phyloP scores from a whole-genome alignment of 1,140 invertebrate genomes.

The Drosophila miranda region DNA sequence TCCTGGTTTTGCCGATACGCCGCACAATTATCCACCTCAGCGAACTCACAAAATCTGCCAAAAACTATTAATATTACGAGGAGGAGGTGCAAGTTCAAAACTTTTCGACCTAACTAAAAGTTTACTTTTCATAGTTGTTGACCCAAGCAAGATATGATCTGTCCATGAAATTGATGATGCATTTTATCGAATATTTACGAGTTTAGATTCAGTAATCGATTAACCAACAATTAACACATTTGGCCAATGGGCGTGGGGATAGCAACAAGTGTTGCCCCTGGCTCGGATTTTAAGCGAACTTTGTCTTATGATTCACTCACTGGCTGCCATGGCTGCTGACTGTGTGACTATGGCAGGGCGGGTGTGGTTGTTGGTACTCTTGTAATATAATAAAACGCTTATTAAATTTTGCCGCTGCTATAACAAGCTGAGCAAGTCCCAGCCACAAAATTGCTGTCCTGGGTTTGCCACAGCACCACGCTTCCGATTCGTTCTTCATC shows the following conservation, averaged over 20 bases:
- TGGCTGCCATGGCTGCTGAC: constrained; percentile 14
- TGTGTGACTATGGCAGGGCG: neutral
- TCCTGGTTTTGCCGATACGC: constrained; percentile 26
- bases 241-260: constrained; percentile 17
- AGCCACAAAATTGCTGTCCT: constrained; percentile 67
- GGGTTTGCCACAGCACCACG: constrained; percentile 59
- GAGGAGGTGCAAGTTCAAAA: constrained; percentile 7
- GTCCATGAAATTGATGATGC: constrained; percentile 19
- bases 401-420: constrained; percentile 65
- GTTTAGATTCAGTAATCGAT: constrained; percentile 37
- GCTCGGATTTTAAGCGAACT: constrained; percentile 32
- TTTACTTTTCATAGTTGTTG: neutral
- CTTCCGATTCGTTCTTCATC: constrained; percentile 43
- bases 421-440: constrained; percentile 54
- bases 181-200: constrained; percentile 31
- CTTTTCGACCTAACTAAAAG: constrained; percentile 20
- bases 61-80: constrained; percentile 41
- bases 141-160: constrained; percentile 23
- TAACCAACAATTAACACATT: constrained; percentile 65
- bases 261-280: constrained; percentile 46
- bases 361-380: constrained; percentile 34
- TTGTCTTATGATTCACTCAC: constrained; percentile 19
- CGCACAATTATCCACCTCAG: constrained; percentile 41
- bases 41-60: constrained; percentile 31
- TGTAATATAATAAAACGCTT: constrained; percentile 73